Conservation (phyloP, 2,888 invertebrate species). For the Ornithoptera priamus region DNA sequence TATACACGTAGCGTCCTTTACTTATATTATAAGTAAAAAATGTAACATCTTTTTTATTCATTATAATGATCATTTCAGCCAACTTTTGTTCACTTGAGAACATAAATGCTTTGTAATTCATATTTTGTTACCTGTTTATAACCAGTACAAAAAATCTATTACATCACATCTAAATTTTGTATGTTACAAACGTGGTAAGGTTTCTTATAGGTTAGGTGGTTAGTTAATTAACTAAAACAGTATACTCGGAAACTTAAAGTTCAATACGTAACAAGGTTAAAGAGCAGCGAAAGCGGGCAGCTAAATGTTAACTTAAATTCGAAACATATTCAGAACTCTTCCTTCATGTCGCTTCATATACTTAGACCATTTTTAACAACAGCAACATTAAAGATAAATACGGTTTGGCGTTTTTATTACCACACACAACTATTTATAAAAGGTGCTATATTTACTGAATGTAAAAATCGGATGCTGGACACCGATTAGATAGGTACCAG, state of each 20-base stretch:
- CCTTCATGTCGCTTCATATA: not conserved
- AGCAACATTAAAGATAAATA: not conserved
- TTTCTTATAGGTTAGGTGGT: slow-evolving; percentile 10
- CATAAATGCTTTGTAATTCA: not conserved
- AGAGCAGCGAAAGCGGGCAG: slow-evolving; percentile 21
- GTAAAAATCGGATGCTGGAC: too few species aligned
- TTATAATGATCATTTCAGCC: too few species aligned
- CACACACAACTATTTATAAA: too few species aligned
- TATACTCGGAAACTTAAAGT: slow-evolving; percentile 23
- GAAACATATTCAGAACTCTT: slow-evolving; percentile 25
- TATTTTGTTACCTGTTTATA: not conserved
- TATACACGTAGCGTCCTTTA: too few species aligned
- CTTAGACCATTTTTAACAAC: not conserved
- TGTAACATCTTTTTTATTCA: too few species aligned
- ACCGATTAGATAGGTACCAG: too few species aligned
- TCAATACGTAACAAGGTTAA: slow-evolving; percentile 27
- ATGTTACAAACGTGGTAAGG: not conserved
- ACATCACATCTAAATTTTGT: not conserved
- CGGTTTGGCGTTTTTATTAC: too few species aligned
- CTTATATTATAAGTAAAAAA: too few species aligned
- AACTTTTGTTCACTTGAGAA: too few species aligned
- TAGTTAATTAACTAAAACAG: slow-evolving; percentile 29
- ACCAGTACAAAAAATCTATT: not conserved
- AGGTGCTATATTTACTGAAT: too few species aligned
- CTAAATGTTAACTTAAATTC: slow-evolving; percentile 27